Evolutionary conservation across 2,113 vertebrate species (phyloP).

Genomic region (Amphiprion ocellaris): DNA sequence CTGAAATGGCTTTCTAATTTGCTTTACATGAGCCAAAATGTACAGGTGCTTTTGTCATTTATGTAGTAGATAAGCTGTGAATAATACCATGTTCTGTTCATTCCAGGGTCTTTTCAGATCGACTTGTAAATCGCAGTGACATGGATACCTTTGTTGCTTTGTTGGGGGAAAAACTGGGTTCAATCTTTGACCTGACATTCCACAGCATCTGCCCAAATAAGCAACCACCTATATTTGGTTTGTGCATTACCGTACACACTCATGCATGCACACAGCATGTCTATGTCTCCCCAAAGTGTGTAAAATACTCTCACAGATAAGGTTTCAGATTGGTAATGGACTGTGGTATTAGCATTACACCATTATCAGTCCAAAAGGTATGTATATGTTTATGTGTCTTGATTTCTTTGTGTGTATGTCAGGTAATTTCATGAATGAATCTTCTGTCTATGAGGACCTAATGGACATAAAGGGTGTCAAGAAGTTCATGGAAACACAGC

Average conservation of each 20-base stretch:
- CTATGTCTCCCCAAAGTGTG: not conserved
- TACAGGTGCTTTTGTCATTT: not conserved
- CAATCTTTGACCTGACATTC: constrained; percentile 87
- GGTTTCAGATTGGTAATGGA: not conserved
- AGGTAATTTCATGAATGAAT: constrained; percentile 90
- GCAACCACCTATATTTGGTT: constrained; percentile 89
- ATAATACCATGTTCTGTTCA: constrained; percentile 9
- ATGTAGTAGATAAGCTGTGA: not conserved
- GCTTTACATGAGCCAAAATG: not conserved
- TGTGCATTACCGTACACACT: not conserved
- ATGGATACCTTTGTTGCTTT: constrained; percentile 85
- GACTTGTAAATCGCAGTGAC: constrained; percentile 87
- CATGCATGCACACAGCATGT: not conserved
- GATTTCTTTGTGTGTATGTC: not conserved
- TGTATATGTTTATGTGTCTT: not conserved
- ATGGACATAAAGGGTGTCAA: constrained; percentile 85
- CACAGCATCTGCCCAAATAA: constrained; percentile 90
- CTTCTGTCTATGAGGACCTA: constrained; percentile 89
- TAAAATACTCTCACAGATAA: not conserved
- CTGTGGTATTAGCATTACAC: not conserved
- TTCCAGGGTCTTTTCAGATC: constrained; percentile 92
- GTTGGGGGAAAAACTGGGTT: constrained; percentile 87
- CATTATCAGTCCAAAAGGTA: not conserved
- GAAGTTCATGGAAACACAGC: constrained; percentile 86
- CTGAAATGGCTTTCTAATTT: not conserved